Base-by-base conservation (phyloP, 2,113 vertebrate species). In the Tragelaphus buxtoni region DNA sequence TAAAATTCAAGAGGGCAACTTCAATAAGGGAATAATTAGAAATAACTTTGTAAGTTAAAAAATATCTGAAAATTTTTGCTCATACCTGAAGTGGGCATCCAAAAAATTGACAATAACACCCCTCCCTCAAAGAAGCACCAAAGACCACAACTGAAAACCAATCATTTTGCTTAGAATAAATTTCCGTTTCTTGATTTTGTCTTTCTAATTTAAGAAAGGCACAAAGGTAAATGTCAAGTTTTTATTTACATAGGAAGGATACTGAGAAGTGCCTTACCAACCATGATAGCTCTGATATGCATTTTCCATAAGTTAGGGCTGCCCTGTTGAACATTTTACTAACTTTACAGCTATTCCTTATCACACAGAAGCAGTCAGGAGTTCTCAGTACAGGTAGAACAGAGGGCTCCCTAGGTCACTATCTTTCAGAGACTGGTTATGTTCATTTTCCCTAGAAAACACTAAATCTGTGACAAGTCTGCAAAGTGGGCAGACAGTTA, bases 1-100 rank as follows among this genome's bases (percentile, higher is more conserved):
- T 93, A 94, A 91, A 90, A 90, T 90, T 76, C 74, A 90, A 35
- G 42, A 93, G 55, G 32, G 24, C 74, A 91, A 94, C 20, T 69
- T 93, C n/a, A 91, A 45, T 61, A 79, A 72, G 45, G 76, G 45
- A 79, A 49, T 49, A 77, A 30, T 49, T 30, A 77, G 42, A 49
- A 77, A 89, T 39, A 81, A 42, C 17, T 18, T 76, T 69, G 4
- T 49, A 61, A 91, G 26, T 24, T 74, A 91, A 76, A 84, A 88
- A 60, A 76, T 1, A 55, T 81, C 84, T 53, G 60, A 92, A 53
- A 79, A 90, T 32, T n/a, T 82, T 35, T 82, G 13, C 56, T 91
- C 32, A 55, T 53, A 90, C 63, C 45, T 90, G 26, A 81, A 58
- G 22, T 13, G 69, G 81, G 74, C 39, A 77, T 12, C 26, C 77